Base-by-base conservation (phyloP, 2,888 invertebrate genomes). In the Brenthis ino region DNA sequence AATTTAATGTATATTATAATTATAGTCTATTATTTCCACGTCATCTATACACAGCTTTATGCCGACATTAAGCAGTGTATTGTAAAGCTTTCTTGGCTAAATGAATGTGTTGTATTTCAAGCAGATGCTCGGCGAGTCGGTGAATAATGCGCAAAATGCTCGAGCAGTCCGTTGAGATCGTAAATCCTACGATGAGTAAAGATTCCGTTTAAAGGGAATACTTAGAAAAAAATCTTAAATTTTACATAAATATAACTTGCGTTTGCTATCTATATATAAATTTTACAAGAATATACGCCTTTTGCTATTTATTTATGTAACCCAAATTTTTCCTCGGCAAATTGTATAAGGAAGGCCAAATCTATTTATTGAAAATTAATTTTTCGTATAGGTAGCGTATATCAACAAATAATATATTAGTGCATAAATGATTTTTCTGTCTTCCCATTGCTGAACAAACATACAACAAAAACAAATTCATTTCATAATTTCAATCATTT, bases 81-180 rank as follows among this genome's bases (percentile, higher is more conserved):
- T 79, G 78, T 79, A 74, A 53, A 73, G 77, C 77, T 77, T 80
- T 79, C 79, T 80, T 79, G 74, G 73, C 78, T 77, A 78, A 78
- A 81, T 80, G 60, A 61, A 65, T 64, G 68, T 69, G 60, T 63
- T 69, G 48, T 68, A 68, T 65, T 66, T 61, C 51, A 58, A 71
- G 68, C 71, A 66, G 68, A 68, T 66, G 67, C 61, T 64, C 37
- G 50, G 61, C 61, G 48, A 47, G 60, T 54, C 54, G 37, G 55
- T 67, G 61, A 67, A 67, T 67, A 57, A 64, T 64, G 63, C 55
- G 65, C 65, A 65, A 68, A 71, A 68, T 65, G 55, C 65, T 56
- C 51, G 20, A 71, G 60, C 68, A 64, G 65, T 67, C 54, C 55
- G 66, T 53, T 51, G 13, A 63, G 57, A 48, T 71, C 71, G 66